These are phyloP conservation scores for Diarsia brunnea DNA, from an alignment of 2,888 invertebrate genomes.

Conservation along the genomic window DNA sequence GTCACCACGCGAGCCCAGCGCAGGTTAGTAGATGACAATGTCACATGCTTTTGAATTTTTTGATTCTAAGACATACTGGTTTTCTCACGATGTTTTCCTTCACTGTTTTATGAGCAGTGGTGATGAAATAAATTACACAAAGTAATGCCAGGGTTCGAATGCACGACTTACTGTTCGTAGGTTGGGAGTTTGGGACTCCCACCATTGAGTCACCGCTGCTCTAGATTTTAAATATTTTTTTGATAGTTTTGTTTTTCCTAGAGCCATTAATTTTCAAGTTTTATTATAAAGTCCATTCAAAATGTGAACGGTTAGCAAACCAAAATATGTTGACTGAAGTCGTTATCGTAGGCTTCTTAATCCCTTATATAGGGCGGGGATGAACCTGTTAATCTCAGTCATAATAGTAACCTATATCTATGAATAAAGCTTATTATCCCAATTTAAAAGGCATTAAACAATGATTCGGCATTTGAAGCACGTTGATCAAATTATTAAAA, in stretches of 20 bases:
- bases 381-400: not conserved
- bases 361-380: not conserved
- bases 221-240: not conserved
- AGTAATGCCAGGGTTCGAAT: too few relatives aligned
- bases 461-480: not conserved
- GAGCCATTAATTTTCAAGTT: not conserved
- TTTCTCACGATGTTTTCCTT: too few relatives aligned
- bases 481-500: not conserved
- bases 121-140: too few relatives aligned
- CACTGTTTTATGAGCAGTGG: too few relatives aligned
- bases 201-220: too few relatives aligned
- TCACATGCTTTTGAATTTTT: too few relatives aligned
- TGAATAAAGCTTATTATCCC: not conserved
- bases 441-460: not conserved
- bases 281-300: not conserved
- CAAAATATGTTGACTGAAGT: not conserved
- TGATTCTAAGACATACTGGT: too few relatives aligned
- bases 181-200: too few relatives aligned
- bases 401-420: not conserved
- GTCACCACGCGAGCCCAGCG: too few relatives aligned
- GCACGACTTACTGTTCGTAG: too few relatives aligned
- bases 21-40: too few relatives aligned
- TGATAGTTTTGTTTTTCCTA: not conserved
- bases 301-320: not conserved
- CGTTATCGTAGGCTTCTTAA: not conserved